Evolutionary conservation across 2,113 vertebrate species (phyloP).

Genomic region (Fukomys damarensis): DNA sequence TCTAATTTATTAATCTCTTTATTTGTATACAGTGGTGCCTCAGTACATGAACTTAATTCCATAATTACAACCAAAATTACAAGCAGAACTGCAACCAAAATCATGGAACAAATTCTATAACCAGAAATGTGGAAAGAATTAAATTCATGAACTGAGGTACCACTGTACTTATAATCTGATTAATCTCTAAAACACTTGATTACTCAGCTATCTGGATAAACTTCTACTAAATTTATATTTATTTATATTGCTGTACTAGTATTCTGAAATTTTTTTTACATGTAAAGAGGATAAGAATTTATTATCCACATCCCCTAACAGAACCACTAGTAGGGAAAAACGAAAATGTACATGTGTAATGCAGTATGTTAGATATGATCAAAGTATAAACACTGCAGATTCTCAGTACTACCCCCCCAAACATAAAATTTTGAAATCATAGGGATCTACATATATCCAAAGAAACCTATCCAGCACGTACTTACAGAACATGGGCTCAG

Average conservation of each 20-base stretch:
- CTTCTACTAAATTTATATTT: not conserved
- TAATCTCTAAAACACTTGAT: not conserved
- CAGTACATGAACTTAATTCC: not conserved
- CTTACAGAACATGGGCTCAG: not conserved
- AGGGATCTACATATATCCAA: not conserved
- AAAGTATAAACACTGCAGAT: not conserved
- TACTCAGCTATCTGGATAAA: not conserved
- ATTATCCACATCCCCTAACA: not conserved
- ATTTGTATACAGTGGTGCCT: not conserved
- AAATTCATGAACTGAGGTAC: not conserved
- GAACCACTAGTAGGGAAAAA: not conserved
- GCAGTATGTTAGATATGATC: not conserved
- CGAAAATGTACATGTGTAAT: not conserved
- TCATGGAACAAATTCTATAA: too few species aligned
- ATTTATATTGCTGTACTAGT: slow-evolving; percentile 21
- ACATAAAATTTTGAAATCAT: not conserved
- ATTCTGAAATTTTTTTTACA: not conserved
- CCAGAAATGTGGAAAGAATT: not conserved
- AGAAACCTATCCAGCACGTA: not conserved
- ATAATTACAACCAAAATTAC: too few species aligned
- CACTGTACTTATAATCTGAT: slow-evolving; percentile 31
- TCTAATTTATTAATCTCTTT: not conserved
- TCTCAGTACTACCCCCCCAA: not conserved
- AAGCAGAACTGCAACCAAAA: too few species aligned
- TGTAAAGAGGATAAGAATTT: not conserved